Base-by-base conservation (phyloP, 2,797 vertebrate genomes). In the Mallotus villosus region DNA sequence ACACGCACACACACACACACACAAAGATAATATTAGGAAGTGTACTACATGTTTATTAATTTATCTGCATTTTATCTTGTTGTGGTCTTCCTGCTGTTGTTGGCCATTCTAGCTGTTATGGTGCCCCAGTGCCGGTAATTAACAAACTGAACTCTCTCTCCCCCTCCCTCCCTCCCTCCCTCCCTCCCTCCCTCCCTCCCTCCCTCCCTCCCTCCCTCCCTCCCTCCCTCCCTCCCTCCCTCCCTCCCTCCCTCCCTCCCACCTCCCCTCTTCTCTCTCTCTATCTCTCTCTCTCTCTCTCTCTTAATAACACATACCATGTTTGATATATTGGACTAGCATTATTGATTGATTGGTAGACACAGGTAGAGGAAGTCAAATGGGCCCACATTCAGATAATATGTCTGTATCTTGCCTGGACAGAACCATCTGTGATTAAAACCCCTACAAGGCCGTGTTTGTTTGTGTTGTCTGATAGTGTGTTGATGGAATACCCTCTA, bases 81-180 rank as follows among this genome's bases (percentile, higher is more conserved):
- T 12, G 3, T 27, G 59, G 6, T 25, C 25, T 41, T 11, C 21
- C 19, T 59, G n/a, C 60, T 53, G 65, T 55, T 27, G 25, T 27
- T 27, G 25, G 25, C 25, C 25, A 2, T 27, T 27, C 2, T 27
- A 27, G 25, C 25, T 27, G 25, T 27, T 27, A 27, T 27, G 25
- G 25, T 27, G 25, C 25, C 25, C 25, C 25, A 2, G 25, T 27
- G 25, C 25, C 3, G 73, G 76, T 86, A 83, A 84, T 87, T 84
- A 81, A 82, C 85, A 85, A 90, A 77, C 80, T 82, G 53, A 84
- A 75, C 70, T 49, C 78, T 76, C 71, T 78, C 77, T 77, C 59
- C 69, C 67, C 63, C 63, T 65, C 21, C 58, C 51, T 73, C 57
- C 77, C 73, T 67, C 24, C n/a, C n/a, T 55, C 27, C 62, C 29